These are phyloP conservation scores for Protosalanx chinensis DNA, from an alignment of 2,797 vertebrate genomes.

Conservation along the genomic window DNA sequence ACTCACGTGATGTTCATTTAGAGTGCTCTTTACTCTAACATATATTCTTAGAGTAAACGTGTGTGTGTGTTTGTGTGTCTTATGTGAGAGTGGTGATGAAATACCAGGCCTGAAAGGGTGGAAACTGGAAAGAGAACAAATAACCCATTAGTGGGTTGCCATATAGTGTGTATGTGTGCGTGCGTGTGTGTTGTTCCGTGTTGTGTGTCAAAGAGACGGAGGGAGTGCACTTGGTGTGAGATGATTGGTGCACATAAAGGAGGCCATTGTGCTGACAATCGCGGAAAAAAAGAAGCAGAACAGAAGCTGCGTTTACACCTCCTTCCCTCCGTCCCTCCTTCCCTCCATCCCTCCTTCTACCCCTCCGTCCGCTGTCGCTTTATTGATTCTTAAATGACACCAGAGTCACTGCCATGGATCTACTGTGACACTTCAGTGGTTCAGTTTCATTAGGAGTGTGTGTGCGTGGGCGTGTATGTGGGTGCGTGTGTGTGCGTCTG, in stretches of 20 bases:
- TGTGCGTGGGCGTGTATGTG: background rate
- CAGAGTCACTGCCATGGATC: slow-evolving; percentile 62
- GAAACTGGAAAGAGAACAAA: slow-evolving; percentile 49
- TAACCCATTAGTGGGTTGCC: slow-evolving; percentile 53
- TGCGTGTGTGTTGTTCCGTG: slow-evolving; percentile 8
- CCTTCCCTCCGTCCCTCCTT: background rate
- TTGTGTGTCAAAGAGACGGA: slow-evolving; percentile 41
- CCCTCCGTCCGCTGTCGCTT: slow-evolving; percentile 46
- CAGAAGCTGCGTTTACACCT: slow-evolving; percentile 47
- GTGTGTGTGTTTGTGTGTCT: slow-evolving; percentile 5
- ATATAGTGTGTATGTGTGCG: slow-evolving; percentile 6
- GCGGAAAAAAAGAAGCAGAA: slow-evolving; percentile 55
- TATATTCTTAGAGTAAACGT: background rate
- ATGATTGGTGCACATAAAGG: slow-evolving; percentile 65
- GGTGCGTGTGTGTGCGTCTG: background rate
- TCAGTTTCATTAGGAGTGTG: slow-evolving; percentile 46
- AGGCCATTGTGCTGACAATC: slow-evolving; percentile 64
- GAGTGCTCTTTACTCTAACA: background rate
- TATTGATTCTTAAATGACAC: slow-evolving; percentile 74
- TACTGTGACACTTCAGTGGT: slow-evolving; percentile 58
- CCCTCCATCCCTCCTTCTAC: slow-evolving; percentile 21
- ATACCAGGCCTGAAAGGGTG: slow-evolving; percentile 8
- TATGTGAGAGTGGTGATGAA: slow-evolving; percentile 9
- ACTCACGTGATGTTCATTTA: slow-evolving; percentile 26
- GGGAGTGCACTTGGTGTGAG: slow-evolving; percentile 45